Conservation (phyloP, 2,888 invertebrate genomes). For the Alcis repandata region DNA sequence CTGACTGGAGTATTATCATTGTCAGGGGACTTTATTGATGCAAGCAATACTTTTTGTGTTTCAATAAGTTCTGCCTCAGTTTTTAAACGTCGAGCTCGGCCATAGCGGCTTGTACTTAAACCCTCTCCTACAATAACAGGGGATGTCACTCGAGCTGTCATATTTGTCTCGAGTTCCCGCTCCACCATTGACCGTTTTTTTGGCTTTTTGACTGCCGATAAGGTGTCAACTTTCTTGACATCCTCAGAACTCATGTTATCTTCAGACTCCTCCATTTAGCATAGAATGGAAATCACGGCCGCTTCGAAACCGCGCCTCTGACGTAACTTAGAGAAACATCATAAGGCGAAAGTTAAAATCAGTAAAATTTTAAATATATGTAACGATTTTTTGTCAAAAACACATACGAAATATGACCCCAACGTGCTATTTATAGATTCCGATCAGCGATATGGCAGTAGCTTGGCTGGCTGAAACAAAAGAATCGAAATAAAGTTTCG, state of each 20-base stretch:
- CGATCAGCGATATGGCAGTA: conserved; percentile 54
- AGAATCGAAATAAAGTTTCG: conserved; percentile 83
- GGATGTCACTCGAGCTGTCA: conserved; percentile 75
- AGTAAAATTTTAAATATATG: conserved; percentile 49
- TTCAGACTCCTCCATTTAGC: conserved; percentile 76
- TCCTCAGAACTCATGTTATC: conserved; percentile 70
- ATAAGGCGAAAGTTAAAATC: conserved; percentile 51
- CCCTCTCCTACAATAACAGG: conserved; percentile 63
- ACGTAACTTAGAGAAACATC: conserved; percentile 61
- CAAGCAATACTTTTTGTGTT: conserved; percentile 51
- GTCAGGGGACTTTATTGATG: conserved; percentile 60
- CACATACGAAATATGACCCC: conserved; percentile 56
- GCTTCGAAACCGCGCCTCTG: conserved; percentile 51
- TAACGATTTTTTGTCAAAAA: conserved; percentile 48
- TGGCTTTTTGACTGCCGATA: conserved; percentile 63
- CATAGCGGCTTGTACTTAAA: conserved; percentile 86
- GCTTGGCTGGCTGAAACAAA: conserved; percentile 75
- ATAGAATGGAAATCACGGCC: conserved; percentile 39
- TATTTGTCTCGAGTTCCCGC: conserved; percentile 77
- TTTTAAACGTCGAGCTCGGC: conserved; percentile 86
- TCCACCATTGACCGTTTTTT: conserved; percentile 79
- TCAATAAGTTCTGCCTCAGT: conserved; percentile 64
- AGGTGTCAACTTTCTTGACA: conserved; percentile 54
- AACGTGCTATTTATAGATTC: conserved; percentile 53
- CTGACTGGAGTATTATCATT: conserved; percentile 64